phyloP scores from a whole-genome alignment of 2,113 vertebrate species.

The Peromyscus californicus region DNA sequence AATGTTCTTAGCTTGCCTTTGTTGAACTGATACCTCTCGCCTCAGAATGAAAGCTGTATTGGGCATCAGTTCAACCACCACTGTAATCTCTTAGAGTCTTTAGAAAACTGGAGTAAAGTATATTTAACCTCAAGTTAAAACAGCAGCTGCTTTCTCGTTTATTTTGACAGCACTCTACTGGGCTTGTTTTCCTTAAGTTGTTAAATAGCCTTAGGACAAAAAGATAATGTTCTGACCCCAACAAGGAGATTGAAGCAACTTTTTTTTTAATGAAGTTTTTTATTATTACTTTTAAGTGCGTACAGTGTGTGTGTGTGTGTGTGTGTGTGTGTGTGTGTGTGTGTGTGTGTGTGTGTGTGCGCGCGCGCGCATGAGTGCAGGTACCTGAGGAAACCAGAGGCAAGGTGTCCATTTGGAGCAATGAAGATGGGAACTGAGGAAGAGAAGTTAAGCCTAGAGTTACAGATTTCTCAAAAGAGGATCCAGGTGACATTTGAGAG shows the following conservation, averaged over 20 bases:
- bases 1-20: background rate
- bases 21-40: background rate
- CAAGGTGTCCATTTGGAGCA: background rate
- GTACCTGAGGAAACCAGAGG: background rate
- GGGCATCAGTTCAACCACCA: slow-evolving; percentile 25
- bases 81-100: slow-evolving; percentile 38
- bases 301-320: background rate
- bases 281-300: background rate
- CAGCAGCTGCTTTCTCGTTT: slow-evolving; percentile 61
- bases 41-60: slow-evolving; percentile 26
- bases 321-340: background rate
- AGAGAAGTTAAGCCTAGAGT: background rate
- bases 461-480: background rate
- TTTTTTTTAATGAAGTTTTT: background rate
- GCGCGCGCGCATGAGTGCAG: background rate
- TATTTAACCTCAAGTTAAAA: slow-evolving; percentile 70
- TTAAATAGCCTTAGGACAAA: slow-evolving; percentile 61
- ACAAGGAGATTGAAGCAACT: background rate
- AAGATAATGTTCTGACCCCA: slow-evolving; percentile 68
- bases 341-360: background rate
- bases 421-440: background rate
- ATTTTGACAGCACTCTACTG: slow-evolving; percentile 63
- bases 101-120: slow-evolving; percentile 51
- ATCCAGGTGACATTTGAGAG: background rate
- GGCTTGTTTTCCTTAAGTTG: slow-evolving; percentile 71